These are phyloP conservation scores for Carduelis carduelis DNA, from an alignment of 2,797 vertebrate species.

Conservation along the genomic window DNA sequence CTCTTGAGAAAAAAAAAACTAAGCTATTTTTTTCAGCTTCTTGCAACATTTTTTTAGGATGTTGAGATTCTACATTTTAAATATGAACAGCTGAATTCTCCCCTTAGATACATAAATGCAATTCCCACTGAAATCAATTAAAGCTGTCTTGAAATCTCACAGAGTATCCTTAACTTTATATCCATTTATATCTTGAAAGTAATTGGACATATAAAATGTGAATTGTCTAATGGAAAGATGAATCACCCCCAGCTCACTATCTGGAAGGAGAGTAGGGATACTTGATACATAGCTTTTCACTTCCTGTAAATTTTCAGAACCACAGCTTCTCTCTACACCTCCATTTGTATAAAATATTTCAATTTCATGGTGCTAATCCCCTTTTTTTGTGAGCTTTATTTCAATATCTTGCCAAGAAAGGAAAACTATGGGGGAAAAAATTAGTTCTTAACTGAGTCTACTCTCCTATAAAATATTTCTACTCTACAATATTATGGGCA, in stretches of 20 bases:
- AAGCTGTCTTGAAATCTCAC: conserved; percentile 6
- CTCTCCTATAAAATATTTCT: neutral
- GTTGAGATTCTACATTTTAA: conserved; percentile 18
- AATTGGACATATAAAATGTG: conserved; percentile 2
- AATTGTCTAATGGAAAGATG: conserved; percentile 17
- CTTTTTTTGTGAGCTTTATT: neutral
- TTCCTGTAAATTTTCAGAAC: neutral
- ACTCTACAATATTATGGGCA: neutral
- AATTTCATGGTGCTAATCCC: neutral
- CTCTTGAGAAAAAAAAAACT: neutral
- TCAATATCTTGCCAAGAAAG: neutral
- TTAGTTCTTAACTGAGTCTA: neutral
- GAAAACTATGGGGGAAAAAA: neutral
- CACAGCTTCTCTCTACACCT: neutral
- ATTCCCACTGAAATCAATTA: conserved; percentile 67
- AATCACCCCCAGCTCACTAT: neutral
- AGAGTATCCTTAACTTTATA: neutral
- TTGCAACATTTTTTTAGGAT: neutral
- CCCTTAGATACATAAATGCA: neutral
- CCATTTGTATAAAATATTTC: neutral
- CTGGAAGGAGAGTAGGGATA: neutral
- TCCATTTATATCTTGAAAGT: neutral
- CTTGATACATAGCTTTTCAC: conserved; percentile 2
- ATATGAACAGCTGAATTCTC: conserved; percentile 3
- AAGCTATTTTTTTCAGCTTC: neutral